Conservation (phyloP, 2,113 vertebrate species). For the Engraulis encrasicolus region DNA sequence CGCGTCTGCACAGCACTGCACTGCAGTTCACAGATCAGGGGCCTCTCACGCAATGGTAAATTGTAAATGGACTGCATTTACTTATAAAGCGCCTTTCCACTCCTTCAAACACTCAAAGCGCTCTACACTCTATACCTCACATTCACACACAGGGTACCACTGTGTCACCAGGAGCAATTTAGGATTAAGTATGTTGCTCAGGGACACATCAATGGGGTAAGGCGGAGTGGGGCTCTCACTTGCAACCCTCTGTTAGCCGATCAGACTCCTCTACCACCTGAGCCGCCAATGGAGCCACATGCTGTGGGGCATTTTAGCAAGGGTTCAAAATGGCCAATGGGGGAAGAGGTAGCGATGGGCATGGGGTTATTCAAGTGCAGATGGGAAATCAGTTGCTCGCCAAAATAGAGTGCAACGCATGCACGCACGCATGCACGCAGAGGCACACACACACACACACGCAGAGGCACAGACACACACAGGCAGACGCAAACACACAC, state of each 20-base stretch:
- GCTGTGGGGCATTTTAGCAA: background rate
- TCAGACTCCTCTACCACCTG: too few species aligned
- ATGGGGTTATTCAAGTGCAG: background rate
- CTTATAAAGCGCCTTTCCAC: too few species aligned
- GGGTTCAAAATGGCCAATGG: background rate
- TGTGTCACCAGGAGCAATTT: too few species aligned
- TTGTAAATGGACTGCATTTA: too few species aligned
- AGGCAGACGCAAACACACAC: background rate
- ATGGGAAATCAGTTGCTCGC: background rate
- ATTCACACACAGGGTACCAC: too few species aligned
- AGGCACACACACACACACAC: background rate
- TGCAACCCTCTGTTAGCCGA: too few species aligned
- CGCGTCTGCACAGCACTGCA: background rate
- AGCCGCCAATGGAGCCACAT: background rate
- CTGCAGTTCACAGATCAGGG: too few species aligned
- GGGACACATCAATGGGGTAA: too few species aligned
- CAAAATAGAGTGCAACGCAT: background rate
- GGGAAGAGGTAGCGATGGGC: background rate
- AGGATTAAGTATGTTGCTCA: too few species aligned
- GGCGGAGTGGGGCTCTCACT: too few species aligned
- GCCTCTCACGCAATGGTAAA: background rate
- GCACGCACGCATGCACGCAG: background rate
- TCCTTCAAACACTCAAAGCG: too few species aligned
- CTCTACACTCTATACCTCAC: too few species aligned
- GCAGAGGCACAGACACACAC: background rate